Percentiles rank a stretch among this genome's conserved stretches.
Conservation (phyloP, 2,113 vertebrate genomes). For the Silurus glanis region DNA sequence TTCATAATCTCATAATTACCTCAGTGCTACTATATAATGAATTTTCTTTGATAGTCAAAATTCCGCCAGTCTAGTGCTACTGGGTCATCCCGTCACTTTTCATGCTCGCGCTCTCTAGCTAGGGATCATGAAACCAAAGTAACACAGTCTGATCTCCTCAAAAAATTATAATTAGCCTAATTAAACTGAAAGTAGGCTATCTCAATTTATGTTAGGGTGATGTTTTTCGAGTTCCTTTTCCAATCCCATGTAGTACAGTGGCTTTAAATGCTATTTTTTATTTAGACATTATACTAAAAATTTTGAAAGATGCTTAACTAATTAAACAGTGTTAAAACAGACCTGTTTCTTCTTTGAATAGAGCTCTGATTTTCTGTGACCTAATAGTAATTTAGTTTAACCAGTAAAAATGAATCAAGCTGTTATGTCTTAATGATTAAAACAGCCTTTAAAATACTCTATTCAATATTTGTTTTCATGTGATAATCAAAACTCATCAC, state of each 20-base stretch:
- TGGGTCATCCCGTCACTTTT: constrained; percentile 38
- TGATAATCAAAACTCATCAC: constrained; percentile 18
- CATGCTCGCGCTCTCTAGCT: constrained; percentile 22
- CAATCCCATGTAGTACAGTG: neutral
- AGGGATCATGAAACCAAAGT: constrained; percentile 37
- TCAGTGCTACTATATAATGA: constrained; percentile 31
- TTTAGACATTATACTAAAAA: constrained; percentile 7
- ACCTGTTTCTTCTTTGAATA: neutral
- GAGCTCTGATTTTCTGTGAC: neutral
- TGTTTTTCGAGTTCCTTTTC: constrained; percentile 35
- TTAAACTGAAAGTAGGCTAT: constrained; percentile 43
- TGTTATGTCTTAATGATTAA: neutral
- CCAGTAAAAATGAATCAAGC: constrained; percentile 14
- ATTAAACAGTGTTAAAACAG: neutral
- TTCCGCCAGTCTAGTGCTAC: constrained; percentile 31
- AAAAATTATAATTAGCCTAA: constrained; percentile 52
- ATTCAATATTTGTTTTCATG: neutral
- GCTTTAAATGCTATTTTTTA: neutral
- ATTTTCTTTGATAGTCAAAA: constrained; percentile 48
- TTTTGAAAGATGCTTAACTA: neutral
- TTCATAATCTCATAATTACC: constrained; percentile 48
- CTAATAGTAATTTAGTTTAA: neutral
- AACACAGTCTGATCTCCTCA: constrained; percentile 40
- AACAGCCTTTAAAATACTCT: neutral
- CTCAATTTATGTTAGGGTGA: constrained; percentile 40